These are phyloP conservation scores for Procavia capensis DNA, from an alignment of 2,113 vertebrate species.

Conservation along the genomic window DNA sequence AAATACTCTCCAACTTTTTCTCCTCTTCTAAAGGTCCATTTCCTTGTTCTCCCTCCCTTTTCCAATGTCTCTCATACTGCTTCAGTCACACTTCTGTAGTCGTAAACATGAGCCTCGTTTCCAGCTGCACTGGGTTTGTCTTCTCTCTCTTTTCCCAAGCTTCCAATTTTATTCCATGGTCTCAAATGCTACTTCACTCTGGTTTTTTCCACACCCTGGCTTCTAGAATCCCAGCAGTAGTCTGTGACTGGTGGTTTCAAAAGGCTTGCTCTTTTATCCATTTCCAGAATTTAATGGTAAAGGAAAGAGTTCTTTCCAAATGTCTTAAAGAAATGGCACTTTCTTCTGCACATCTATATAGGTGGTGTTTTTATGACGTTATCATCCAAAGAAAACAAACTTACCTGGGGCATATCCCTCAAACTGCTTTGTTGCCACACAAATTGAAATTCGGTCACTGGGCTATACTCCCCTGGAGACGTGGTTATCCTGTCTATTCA, in stretches of 20 bases:
- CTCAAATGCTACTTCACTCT: neutral
- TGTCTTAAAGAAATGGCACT: neutral
- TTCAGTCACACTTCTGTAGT: neutral
- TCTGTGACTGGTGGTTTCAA: neutral
- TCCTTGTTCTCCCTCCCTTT: neutral
- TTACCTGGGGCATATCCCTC: neutral
- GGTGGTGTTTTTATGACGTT: neutral
- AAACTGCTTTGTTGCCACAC: slow-evolving; percentile 9
- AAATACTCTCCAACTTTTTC: neutral
- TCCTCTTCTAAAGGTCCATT: neutral
- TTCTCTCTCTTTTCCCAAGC: neutral
- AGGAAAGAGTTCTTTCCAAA: neutral
- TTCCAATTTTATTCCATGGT: neutral
- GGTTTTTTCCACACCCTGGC: neutral
- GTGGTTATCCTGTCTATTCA: slow-evolving; percentile 5
- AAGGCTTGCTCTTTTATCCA: neutral
- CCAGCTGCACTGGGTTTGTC: neutral
- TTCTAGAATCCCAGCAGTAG: neutral
- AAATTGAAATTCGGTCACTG: slow-evolving; percentile 55
- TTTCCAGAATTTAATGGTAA: neutral
- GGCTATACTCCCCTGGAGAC: neutral
- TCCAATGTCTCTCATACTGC: neutral
- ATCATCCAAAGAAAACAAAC: neutral
- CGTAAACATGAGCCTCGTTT: neutral
- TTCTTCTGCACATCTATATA: neutral